Evolutionary conservation across 2,797 vertebrate genomes (phyloP), one percentile per base, ranked within the genome.

Genomic region (Pampus argenteus): DNA sequence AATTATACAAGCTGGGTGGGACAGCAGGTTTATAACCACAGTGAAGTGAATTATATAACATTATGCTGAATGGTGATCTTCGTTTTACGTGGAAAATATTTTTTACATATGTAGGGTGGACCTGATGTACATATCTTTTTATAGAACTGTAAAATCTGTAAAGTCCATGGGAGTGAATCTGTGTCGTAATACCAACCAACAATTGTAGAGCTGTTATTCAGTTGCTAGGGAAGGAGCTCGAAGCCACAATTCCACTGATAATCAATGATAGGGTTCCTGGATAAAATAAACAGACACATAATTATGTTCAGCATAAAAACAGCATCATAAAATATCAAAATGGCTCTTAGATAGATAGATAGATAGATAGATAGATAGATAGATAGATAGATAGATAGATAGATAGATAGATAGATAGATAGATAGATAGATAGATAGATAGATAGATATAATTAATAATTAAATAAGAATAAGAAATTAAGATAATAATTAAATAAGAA

Each of bases 131-230:
- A 42, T 29, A 14, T 23, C 18, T 40, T 66, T 65, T 66, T 25
- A 49, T 7, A 68, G 49, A 31, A 55, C 34, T 25, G 9, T 64
- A 45, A 78, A n/a, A n/a, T n/a, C n/a, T n/a, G n/a, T n/a, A n/a
- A 78, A 58, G 20, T 65, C 14, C 6, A 31, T 13, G 28, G 9
- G 48, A 44, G 48, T 28, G 62, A n/a, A 31, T 23, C n/a, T 71
- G 20, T 50, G 71, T 52, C 51, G 0, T 51, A n/a, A 36, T 20
- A 25, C 1, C 4, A 17, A 25, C 28, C 28, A 63, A 23, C 0
- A 0, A 50, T 11, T 34, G 10, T 51, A 0, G 6, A 40, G 17
- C 54, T 55, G 29, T 47, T 20, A 25, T 44, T 47, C 4, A 54
- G 23, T 20, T 63, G 42, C 22, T n/a, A 26, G 15, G 48, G 17